A percentile compares a stretch with the other conserved stretches of the same genome.
These are phyloP conservation scores for Aleadryas rufinucha DNA, from an alignment of 2,113 vertebrate species.

Conservation along the genomic window DNA sequence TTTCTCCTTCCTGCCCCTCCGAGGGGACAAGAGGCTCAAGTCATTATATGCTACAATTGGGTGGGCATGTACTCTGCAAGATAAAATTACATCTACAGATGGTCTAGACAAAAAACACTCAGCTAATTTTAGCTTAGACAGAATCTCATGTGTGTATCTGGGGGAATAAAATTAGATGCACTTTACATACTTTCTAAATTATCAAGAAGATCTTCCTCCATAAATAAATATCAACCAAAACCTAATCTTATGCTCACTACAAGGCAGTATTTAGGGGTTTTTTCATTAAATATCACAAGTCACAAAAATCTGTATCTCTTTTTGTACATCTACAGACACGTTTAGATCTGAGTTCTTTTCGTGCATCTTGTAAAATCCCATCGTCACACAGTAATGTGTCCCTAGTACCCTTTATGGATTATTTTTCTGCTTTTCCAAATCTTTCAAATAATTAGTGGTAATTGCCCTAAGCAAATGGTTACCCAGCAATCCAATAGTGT, in stretches of 20 bases:
- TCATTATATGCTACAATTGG: background rate
- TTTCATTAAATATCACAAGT: background rate
- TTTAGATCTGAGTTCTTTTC: background rate
- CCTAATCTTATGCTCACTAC: background rate
- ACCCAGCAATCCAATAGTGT: background rate
- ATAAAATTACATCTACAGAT: slow-evolving; percentile 43
- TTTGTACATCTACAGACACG: background rate
- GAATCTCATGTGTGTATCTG: background rate
- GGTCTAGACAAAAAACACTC: slow-evolving; percentile 19
- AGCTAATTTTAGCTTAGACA: slow-evolving; percentile 42
- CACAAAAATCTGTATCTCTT: background rate
- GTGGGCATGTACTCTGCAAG: background rate
- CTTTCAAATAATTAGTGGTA: slow-evolving; percentile 52
- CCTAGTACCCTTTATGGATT: slow-evolving; percentile 6
- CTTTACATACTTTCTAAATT: slow-evolving; percentile 19
- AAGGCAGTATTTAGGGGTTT: background rate
- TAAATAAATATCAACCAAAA: slow-evolving; percentile 6
- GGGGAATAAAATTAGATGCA: slow-evolving; percentile 38
- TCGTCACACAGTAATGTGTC: background rate
- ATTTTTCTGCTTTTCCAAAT: slow-evolving; percentile 32
- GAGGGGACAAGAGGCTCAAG: background rate
- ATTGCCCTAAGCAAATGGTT: slow-evolving; percentile 47
- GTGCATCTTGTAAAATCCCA: background rate
- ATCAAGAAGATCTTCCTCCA: background rate
- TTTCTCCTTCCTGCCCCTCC: background rate